phyloP scores from a whole-genome alignment of 2,113 vertebrate genomes.

The Zapus hudsonius region DNA sequence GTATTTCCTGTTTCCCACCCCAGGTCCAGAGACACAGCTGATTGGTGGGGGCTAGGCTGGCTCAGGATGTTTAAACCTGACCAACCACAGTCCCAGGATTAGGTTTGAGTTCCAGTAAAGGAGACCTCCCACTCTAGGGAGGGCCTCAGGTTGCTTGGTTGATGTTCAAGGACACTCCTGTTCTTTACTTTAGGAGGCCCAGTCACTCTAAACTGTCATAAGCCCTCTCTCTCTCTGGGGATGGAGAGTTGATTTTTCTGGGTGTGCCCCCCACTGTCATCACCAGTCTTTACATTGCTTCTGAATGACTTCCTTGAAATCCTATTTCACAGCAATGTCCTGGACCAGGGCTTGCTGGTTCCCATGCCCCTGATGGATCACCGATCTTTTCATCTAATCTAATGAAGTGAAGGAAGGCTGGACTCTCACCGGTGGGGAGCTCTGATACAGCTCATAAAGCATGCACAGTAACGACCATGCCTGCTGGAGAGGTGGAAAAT shows the following conservation, averaged over 20 bases:
- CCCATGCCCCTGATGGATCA: constrained; percentile 33
- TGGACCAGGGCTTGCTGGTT: constrained; percentile 56
- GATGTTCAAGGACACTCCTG: no score
- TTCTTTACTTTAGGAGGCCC: no score
- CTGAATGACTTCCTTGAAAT: not conserved
- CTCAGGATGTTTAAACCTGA: no score
- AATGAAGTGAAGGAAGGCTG: constrained; percentile 12
- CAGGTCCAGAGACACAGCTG: no score
- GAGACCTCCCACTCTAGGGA: no score
- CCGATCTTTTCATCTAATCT: constrained; percentile 65
- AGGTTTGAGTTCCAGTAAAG: no score
- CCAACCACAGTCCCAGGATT: no score
- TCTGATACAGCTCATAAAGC: not conserved
- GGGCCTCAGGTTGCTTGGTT: no score
- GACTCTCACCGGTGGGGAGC: not conserved
- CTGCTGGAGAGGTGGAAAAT: not conserved
- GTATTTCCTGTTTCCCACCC: no score
- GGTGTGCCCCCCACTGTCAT: not conserved
- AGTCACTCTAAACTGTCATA: no score
- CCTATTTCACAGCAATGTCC: not conserved
- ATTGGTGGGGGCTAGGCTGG: no score
- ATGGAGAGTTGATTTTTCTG: not conserved
- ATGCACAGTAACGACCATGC: not conserved
- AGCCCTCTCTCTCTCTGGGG: not conserved
- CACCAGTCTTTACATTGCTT: not conserved